These are phyloP conservation scores for Thamnophis sirtalis DNA, from an alignment of 2,113 vertebrate genomes.

Conservation along the genomic window DNA sequence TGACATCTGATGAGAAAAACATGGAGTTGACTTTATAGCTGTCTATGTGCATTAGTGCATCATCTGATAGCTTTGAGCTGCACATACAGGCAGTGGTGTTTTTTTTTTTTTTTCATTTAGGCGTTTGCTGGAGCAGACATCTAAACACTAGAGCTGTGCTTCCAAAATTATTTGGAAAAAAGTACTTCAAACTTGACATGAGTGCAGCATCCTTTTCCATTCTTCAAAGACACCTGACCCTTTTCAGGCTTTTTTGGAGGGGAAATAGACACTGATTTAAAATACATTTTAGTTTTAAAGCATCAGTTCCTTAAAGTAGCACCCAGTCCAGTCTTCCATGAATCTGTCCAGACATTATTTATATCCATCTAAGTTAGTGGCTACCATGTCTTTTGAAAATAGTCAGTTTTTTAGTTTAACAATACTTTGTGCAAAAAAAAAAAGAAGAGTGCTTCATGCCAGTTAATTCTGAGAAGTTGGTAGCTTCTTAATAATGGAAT, in stretches of 20 bases:
- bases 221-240: background rate
- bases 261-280: background rate
- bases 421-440: background rate
- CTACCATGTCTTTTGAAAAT: background rate
- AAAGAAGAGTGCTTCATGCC: background rate
- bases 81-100: background rate
- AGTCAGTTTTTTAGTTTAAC: background rate
- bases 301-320: background rate
- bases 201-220: background rate
- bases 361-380: background rate
- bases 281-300: background rate
- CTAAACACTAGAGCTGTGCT: background rate
- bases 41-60: background rate
- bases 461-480: background rate
- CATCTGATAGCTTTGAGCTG: background rate
- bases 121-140: background rate
- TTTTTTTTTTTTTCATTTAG: background rate
- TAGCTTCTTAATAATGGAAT: slow-evolving; percentile 70
- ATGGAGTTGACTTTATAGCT: background rate
- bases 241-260: background rate
- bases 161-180: background rate
- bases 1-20: slow-evolving; percentile 1
- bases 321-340: background rate
- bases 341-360: background rate
- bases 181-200: background rate